A percentile compares a stretch with the other conserved stretches of the same genome.
Evolutionary conservation across 2,113 vertebrate species (phyloP).

Genomic region (Pollachius pollachius): DNA sequence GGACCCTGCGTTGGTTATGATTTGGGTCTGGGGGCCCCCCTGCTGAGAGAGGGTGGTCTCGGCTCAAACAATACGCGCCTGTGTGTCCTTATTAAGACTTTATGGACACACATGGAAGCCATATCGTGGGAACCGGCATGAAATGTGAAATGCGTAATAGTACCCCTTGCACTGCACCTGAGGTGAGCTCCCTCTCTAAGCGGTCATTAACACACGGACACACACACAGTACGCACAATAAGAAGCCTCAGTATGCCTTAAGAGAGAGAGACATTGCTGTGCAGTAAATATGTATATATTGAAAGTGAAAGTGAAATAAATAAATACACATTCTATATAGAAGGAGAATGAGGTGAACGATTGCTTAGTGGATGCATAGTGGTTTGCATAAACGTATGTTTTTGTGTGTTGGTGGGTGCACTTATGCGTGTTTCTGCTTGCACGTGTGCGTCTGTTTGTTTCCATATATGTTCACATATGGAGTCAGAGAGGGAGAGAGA

Average conservation of each 20-base stretch:
- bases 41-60: background rate
- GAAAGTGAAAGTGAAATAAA: no score
- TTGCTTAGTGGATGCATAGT: no score
- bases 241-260: background rate
- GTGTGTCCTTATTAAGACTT: conserved; percentile 45
- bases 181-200: background rate
- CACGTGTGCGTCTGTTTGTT: no score
- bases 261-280: background rate
- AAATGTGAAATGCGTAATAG: conserved; percentile 13
- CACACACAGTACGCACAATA: background rate
- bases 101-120: conserved; percentile 43
- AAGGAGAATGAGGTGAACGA: no score
- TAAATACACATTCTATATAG: no score
- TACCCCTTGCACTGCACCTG: conserved; percentile 7
- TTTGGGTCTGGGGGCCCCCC: conserved; percentile 17
- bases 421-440: no score
- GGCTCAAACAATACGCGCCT: conserved; percentile 44
- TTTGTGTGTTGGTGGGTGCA: background rate
- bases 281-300: background rate
- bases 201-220: background rate
- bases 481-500: no score
- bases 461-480: no score
- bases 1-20: conserved; percentile 32
- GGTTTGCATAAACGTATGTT: background rate
- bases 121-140: conserved; percentile 26